Base-by-base conservation (phyloP, 2,797 vertebrate species). In the Champsocephalus gunnari region DNA sequence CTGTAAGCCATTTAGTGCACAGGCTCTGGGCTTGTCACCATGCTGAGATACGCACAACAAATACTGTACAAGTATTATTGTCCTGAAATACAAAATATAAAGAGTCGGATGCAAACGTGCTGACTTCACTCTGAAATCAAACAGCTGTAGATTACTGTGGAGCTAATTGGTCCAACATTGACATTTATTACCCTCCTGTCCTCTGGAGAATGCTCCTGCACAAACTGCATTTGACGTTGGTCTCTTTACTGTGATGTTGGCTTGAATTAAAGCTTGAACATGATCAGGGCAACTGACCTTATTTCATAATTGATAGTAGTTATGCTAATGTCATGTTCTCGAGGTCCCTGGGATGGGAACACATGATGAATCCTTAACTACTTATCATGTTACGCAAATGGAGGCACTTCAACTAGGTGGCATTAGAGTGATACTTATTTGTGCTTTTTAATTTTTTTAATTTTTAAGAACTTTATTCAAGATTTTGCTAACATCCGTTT, bases 1-100 rank as follows among this genome's bases (percentile, higher is more conserved):
- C 92, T 87, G 93, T 88, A 88, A 93, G 88, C 93, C 94, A 87
- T 89, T 92, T 89, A 91, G 89, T 83, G 80, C 84, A 82, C 66
- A 88, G 90, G 85, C 86, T 79, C 70, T 73, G 76, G 84, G 85
- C 79, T 86, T 43, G 71, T 90, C 88, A 85, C 87, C 76, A 81
- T 80, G 69, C 86, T 79, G 74, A 77, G 84, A 85, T 76, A 87
- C 73, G 75, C 48, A 71, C 43, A 45, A 28, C 61, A 71, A 64
- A 67, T 50, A 38, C 71, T 44, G 56, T 61, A 48, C 65, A 43
- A 49, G 45, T 59, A 50, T 65, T 38, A 1, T 66, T 8, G 57
- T 28, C 56, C 41, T 73, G 28, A 76, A 91, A 89, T 81, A 84
- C 45, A 61, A 62, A 67, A 63, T 19, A 56, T 10, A 71, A 53